Percentiles rank a stretch among this genome's conserved stretches.
Conservation (phyloP, 2,888 invertebrate genomes). For the Caenorhabditis macrosperma region DNA sequence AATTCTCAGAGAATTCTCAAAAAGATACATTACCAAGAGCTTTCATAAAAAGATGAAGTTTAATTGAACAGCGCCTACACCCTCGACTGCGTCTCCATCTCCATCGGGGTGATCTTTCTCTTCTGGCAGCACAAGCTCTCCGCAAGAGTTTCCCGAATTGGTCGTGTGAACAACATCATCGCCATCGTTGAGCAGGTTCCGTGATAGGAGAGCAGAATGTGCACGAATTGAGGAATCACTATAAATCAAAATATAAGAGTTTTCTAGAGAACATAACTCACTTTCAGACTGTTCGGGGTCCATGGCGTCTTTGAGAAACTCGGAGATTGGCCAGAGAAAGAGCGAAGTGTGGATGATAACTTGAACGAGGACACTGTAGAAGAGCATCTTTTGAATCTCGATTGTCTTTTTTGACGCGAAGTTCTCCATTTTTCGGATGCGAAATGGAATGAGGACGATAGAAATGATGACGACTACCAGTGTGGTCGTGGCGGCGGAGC, state of each 20-base stretch:
- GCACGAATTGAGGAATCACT: constrained; percentile 8
- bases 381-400: constrained; percentile 32
- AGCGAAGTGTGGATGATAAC: constrained; percentile 20
- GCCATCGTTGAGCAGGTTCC: constrained; percentile 23
- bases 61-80: too few relatives aligned
- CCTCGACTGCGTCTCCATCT: too few relatives aligned
- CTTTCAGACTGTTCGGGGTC: neutral
- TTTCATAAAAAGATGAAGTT: too few relatives aligned
- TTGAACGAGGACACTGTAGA: constrained; percentile 27
- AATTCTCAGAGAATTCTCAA: too few relatives aligned
- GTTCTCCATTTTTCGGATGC: neutral
- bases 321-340: constrained; percentile 30
- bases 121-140: neutral
- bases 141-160: constrained; percentile 3
- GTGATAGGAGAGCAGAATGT: constrained; percentile 28
- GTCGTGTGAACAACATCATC: constrained; percentile 34
- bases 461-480: constrained; percentile 10
- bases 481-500: constrained; percentile 26
- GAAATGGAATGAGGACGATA: constrained; percentile 17
- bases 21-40: too few relatives aligned
- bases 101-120: too few relatives aligned
- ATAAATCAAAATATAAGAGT: neutral
- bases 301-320: constrained; percentile 10
- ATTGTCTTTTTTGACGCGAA: constrained; percentile 22
- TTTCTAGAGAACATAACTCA: neutral